These are phyloP conservation scores for Macrophya annulata DNA, from an alignment of 2,888 invertebrate genomes.

Conservation along the genomic window DNA sequence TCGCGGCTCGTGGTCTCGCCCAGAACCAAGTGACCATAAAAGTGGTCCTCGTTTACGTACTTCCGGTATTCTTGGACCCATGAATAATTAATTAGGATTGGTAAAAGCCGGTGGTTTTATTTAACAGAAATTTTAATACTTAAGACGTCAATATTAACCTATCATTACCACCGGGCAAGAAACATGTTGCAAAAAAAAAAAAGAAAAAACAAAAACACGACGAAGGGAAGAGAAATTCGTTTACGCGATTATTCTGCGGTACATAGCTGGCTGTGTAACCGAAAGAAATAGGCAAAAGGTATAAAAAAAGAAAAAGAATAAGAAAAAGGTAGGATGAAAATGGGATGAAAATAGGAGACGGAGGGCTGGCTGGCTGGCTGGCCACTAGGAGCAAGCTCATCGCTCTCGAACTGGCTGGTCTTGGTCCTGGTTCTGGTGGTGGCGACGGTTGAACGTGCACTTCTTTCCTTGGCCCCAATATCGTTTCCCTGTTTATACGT, in stretches of 20 bases:
- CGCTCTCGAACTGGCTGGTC: constrained; percentile 4
- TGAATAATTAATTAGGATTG: constrained; percentile 59
- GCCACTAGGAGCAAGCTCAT: constrained; percentile 35
- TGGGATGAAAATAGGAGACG: constrained; percentile 58
- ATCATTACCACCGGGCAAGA: not conserved
- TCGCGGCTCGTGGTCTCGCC: constrained; percentile 61
- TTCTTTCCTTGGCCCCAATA: constrained; percentile 66
- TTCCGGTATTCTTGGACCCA: constrained; percentile 54
- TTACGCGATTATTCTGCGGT: not conserved
- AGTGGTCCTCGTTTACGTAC: constrained; percentile 61
- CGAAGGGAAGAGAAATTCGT: not conserved
- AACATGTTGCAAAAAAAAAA: not conserved
- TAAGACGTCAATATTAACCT: not conserved
- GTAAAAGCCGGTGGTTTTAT: not conserved
- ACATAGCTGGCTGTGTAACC: not conserved
- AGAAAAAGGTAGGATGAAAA: constrained; percentile 55
- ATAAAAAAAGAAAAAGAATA: constrained; percentile 36
- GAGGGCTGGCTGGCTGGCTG: not conserved
- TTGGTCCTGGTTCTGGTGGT: not conserved
- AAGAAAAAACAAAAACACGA: not conserved
- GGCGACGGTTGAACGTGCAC: constrained; percentile 15
- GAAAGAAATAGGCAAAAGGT: not conserved
- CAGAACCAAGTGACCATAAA: constrained; percentile 72
- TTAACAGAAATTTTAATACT: not conserved
- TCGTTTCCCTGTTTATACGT: constrained; percentile 73